Evolutionary conservation across 2,797 vertebrate species (phyloP).

Genomic region (Acanthornis magna): DNA sequence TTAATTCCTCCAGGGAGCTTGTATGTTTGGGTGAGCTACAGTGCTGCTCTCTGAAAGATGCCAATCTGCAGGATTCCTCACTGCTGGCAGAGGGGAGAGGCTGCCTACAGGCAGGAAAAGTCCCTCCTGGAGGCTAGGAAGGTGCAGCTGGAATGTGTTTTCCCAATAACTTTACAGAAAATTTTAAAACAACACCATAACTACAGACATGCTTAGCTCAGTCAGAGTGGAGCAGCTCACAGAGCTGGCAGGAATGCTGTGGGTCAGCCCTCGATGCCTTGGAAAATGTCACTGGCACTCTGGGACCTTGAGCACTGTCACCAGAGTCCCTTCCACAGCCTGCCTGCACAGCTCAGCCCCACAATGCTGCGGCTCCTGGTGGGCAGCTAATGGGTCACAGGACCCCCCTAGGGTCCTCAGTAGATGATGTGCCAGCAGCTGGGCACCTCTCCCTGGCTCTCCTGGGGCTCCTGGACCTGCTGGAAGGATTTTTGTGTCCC

Average conservation of each 20-base stretch:
- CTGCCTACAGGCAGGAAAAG: background rate
- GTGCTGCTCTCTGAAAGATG: background rate
- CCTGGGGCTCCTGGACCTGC: background rate
- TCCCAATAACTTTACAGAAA: background rate
- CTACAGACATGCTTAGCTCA: background rate
- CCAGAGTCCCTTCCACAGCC: background rate
- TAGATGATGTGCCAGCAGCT: background rate
- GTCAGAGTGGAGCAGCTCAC: background rate
- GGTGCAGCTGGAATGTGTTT: background rate
- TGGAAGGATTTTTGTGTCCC: background rate
- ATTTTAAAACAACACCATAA: background rate
- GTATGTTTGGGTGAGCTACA: background rate
- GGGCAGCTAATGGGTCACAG: background rate
- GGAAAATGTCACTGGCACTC: background rate
- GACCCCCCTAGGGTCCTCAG: fast-evolving
- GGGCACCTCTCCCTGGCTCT: background rate
- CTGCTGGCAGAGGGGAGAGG: background rate
- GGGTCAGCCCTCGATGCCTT: background rate
- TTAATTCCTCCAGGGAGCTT: background rate
- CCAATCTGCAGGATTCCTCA: background rate
- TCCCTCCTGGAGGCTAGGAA: background rate
- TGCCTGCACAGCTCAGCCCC: background rate
- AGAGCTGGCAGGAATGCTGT: background rate
- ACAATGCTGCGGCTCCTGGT: fast-evolving
- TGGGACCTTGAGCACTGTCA: background rate